phyloP scores from a whole-genome alignment of 2,797 vertebrate species.

The Myotis vivesi region DNA sequence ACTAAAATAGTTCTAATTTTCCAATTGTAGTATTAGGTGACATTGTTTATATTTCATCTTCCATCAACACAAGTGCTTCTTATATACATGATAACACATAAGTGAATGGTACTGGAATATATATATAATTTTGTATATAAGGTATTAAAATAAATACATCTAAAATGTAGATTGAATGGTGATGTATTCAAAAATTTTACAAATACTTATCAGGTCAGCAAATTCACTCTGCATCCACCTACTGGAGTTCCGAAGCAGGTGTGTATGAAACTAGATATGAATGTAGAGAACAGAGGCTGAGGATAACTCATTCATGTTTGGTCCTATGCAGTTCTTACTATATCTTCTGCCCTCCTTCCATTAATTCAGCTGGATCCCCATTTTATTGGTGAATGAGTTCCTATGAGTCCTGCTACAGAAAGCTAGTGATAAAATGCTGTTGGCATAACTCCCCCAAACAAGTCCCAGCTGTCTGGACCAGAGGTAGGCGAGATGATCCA shows the following conservation, averaged over 20 bases:
- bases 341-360: background rate
- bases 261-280: background rate
- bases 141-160: background rate
- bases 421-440: background rate
- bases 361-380: background rate
- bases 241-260: background rate
- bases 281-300: background rate
- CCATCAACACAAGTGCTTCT: background rate
- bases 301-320: background rate
- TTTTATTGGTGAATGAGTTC: background rate
- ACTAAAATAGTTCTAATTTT: constrained; percentile 17
- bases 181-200: background rate
- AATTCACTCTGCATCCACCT: background rate
- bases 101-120: background rate
- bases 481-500: background rate
- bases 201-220: background rate
- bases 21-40: background rate
- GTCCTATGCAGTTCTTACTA: background rate
- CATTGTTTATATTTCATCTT: background rate
- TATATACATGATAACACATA: background rate
- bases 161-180: background rate
- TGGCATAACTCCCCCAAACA: background rate
- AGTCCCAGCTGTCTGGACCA: background rate
- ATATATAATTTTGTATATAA: background rate
- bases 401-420: background rate